Conservation (phyloP, 2,113 vertebrate genomes). For the Tenrec ecaudatus region DNA sequence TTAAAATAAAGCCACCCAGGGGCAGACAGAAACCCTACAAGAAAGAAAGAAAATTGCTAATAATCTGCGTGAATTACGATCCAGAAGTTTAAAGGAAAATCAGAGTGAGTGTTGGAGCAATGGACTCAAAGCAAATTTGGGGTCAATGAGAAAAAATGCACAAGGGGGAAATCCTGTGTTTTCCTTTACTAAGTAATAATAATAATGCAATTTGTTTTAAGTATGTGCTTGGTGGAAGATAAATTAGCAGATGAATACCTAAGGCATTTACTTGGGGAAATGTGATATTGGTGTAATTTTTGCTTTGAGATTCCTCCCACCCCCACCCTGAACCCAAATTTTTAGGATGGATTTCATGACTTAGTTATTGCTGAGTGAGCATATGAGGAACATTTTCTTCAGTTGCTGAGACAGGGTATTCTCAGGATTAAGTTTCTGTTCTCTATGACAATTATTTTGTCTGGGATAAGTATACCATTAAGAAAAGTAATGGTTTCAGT, state of each 20-base stretch:
- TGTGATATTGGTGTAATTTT: slow-evolving; percentile 26
- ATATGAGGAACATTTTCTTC: neutral
- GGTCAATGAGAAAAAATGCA: slow-evolving; percentile 49
- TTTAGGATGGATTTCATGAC: slow-evolving; percentile 12
- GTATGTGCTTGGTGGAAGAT: slow-evolving; percentile 25
- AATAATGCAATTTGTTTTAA: slow-evolving; percentile 58
- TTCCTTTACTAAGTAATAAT: slow-evolving; percentile 68
- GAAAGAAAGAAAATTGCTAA: slow-evolving; percentile 72
- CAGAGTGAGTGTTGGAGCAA: slow-evolving; percentile 38
- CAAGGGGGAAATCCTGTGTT: slow-evolving; percentile 16
- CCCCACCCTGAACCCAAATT: neutral
- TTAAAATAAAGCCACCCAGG: slow-evolving; percentile 78
- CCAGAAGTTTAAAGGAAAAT: slow-evolving; percentile 63
- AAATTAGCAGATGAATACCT: slow-evolving; percentile 32
- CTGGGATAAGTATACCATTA: slow-evolving; percentile 44
- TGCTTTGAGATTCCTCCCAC: no score
- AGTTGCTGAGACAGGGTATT: slow-evolving; percentile 5
- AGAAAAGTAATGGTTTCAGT: slow-evolving; percentile 39
- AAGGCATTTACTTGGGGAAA: slow-evolving; percentile 31
- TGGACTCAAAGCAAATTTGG: slow-evolving; percentile 53
- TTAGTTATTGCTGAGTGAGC: slow-evolving; percentile 29
- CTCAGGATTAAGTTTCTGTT: slow-evolving; percentile 56
- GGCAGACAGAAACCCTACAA: slow-evolving; percentile 69
- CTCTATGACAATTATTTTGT: slow-evolving; percentile 45
- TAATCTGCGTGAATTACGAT: slow-evolving; percentile 72